Evolutionary conservation across 2,888 invertebrate species (phyloP).

Genomic region (Gari tellinella): DNA sequence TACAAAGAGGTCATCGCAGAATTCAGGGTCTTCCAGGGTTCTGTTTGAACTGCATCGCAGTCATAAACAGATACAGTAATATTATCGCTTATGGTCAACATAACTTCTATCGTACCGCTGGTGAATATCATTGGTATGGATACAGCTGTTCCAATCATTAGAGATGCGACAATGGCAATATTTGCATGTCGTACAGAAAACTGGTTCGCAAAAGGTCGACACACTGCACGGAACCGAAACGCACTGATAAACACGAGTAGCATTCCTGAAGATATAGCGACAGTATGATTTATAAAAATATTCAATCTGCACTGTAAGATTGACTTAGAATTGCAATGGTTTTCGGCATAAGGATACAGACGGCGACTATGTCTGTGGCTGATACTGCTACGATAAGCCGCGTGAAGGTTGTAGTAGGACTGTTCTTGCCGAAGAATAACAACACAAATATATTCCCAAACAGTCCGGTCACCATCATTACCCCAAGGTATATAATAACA

Average conservation of each 20-base stretch:
- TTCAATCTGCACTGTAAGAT: constrained; percentile 12
- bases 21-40: neutral
- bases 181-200: constrained; percentile 7
- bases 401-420: constrained; percentile 1
- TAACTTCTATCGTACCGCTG: too few species aligned
- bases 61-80: constrained; percentile 2
- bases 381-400: constrained; percentile 6
- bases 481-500: neutral
- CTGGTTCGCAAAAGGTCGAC: constrained; percentile 1
- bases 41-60: neutral
- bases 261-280: constrained; percentile 1
- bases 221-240: constrained; percentile 13
- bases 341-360: constrained; percentile 6
- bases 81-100: neutral
- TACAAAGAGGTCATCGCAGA: neutral
- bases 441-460: constrained; percentile 2
- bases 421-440: neutral
- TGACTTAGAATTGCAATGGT: constrained; percentile 1
- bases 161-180: neutral
- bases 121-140: too few species aligned
- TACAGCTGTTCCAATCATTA: neutral
- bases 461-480: neutral
- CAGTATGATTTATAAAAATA: constrained; percentile 1
- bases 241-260: constrained; percentile 3
- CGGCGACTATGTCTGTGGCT: constrained; percentile 1